Conservation (phyloP, 2,888 invertebrate species). For the Diloba caeruleocephala region DNA sequence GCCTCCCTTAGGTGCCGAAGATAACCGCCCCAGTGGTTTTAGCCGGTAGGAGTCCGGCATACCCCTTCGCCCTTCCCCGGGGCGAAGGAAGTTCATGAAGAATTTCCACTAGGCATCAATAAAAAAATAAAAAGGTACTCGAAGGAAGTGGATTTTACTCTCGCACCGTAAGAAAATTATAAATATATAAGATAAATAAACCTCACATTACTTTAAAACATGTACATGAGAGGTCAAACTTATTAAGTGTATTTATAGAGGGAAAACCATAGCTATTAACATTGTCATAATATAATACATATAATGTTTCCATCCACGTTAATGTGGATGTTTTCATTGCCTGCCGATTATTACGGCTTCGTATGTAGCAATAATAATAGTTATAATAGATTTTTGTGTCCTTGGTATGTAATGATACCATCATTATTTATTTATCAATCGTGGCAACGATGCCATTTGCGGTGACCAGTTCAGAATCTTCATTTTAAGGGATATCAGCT, state of each 20-base stretch:
- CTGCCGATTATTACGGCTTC: constrained; percentile 12
- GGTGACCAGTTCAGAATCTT: too few relatives aligned
- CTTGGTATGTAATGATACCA: constrained; percentile 41
- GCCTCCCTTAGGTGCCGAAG: too few relatives aligned
- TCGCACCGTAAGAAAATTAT: too few relatives aligned
- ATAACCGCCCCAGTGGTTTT: too few relatives aligned
- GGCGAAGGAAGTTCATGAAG: too few relatives aligned
- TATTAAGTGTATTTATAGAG: constrained; percentile 8
- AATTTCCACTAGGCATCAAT: too few relatives aligned
- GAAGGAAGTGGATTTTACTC: too few relatives aligned
- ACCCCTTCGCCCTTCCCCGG: too few relatives aligned
- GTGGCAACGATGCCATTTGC: too few relatives aligned
- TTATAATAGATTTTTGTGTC: constrained; percentile 28
- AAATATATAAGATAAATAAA: neutral
- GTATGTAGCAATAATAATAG: constrained; percentile 31
- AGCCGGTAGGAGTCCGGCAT: too few relatives aligned
- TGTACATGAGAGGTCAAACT: constrained; percentile 8
- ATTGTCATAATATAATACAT: neutral
- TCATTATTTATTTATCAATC: constrained; percentile 30
- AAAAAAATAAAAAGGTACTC: too few relatives aligned
- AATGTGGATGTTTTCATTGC: constrained; percentile 14
- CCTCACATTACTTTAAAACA: constrained; percentile 6
- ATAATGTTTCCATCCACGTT: neutral
- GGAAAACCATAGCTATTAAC: neutral
- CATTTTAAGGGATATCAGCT: too few relatives aligned